Conservation (phyloP, 2,797 vertebrate species). For the Hapalemur alaotrensis region DNA sequence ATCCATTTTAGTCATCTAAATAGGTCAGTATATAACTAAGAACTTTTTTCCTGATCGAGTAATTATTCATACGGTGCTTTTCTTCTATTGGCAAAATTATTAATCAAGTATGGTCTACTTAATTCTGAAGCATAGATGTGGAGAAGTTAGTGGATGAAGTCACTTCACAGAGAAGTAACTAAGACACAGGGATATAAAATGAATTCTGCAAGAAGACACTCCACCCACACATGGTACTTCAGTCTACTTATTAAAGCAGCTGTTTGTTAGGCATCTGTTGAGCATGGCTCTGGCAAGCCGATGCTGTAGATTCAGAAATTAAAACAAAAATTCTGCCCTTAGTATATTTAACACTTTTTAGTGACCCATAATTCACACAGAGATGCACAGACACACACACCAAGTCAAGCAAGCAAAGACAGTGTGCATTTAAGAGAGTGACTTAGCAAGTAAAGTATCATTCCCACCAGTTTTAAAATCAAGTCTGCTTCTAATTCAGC, state of each 20-base stretch:
- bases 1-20: neutral
- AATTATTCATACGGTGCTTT: neutral
- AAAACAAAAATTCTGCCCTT: neutral
- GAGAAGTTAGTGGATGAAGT: neutral
- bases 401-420: neutral
- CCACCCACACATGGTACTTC: neutral
- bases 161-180: neutral
- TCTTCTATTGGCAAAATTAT: neutral
- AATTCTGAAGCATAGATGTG: neutral
- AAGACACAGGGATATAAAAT: neutral
- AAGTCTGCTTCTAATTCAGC: neutral
- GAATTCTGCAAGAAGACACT: neutral
- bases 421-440: neutral
- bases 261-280: neutral
- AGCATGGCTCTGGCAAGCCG: neutral
- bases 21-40: neutral
- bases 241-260: neutral
- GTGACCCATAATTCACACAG: neutral
- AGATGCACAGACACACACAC: neutral
- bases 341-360: neutral
- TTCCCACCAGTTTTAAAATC: conserved; percentile 12
- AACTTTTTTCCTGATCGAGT: neutral
- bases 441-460: neutral
- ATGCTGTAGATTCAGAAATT: conserved; percentile 29
- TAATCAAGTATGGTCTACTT: conserved; percentile 19